Percentiles rank a stretch among this genome's conserved stretches.
Conservation (phyloP, 2,888 invertebrate genomes). For the Colostygia pectinataria region DNA sequence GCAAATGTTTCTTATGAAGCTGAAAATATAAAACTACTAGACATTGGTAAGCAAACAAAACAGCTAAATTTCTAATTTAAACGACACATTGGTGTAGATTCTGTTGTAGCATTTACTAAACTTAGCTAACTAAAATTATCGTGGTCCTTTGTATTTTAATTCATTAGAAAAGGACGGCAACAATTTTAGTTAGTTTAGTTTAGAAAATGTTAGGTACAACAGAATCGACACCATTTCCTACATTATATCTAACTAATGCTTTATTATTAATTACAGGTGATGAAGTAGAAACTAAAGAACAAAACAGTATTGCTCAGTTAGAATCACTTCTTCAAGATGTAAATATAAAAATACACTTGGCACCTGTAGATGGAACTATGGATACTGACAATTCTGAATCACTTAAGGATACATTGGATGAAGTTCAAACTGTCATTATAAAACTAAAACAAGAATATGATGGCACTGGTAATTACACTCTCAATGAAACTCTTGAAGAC, state of each 20-base stretch:
- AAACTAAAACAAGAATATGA: conserved; percentile 71
- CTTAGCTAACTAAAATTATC: too few species aligned
- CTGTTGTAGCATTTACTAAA: too few species aligned
- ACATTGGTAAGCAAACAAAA: conserved; percentile 26
- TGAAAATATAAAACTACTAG: conserved; percentile 21
- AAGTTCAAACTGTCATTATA: conserved; percentile 74
- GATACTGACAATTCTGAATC: conserved; percentile 52
- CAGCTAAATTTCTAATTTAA: too few species aligned
- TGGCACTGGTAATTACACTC: conserved; percentile 58
- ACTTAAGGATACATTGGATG: conserved; percentile 65
- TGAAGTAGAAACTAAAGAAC: conserved; percentile 30
- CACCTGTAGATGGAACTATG: conserved; percentile 33
- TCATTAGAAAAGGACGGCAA: too few species aligned
- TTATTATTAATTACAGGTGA: conserved; percentile 44
- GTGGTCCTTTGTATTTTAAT: too few species aligned
- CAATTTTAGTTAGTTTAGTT: too few species aligned
- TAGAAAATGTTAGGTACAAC: too few species aligned
- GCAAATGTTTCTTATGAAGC: conserved; percentile 30
- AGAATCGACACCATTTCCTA: too few species aligned
- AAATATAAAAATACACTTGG: conserved; percentile 50
- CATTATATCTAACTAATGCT: too few species aligned
- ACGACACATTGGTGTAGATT: too few species aligned
- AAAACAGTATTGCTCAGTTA: conserved; percentile 54
- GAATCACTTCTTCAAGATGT: conserved; percentile 60
- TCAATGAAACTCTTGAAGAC: conserved; percentile 77